Conservation (phyloP, 2,113 vertebrate genomes). For the Sylvilagus bachmani region DNA sequence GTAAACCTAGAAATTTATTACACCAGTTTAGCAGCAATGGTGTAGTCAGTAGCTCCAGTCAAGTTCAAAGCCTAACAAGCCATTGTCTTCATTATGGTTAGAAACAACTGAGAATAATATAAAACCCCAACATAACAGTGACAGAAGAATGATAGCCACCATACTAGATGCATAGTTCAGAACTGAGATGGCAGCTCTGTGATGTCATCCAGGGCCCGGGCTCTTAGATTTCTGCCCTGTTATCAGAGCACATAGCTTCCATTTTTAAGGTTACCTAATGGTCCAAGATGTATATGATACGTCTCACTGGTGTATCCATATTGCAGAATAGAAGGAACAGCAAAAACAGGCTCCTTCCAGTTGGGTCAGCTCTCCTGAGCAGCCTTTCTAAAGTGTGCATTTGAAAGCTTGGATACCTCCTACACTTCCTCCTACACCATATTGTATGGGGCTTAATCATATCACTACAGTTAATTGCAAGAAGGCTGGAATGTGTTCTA, state of each 20-base stretch:
- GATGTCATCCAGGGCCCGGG: neutral
- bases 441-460: conserved; percentile 44
- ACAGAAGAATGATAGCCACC: neutral
- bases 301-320: neutral
- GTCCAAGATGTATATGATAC: conserved; percentile 26
- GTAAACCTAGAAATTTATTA: conserved; percentile 47
- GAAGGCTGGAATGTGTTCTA: neutral
- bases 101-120: conserved; percentile 34
- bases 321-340: neutral
- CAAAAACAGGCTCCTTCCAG: neutral
- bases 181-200: neutral
- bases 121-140: neutral
- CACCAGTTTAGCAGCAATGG: neutral
- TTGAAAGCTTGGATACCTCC: neutral
- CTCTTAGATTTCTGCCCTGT: neutral
- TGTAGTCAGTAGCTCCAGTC: neutral
- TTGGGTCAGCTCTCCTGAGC: neutral
- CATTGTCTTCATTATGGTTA: conserved; percentile 21
- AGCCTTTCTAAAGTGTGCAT: neutral
- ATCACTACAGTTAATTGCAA: conserved; percentile 11
- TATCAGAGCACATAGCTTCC: neutral
- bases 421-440: neutral
- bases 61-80: conserved; percentile 6
- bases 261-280: neutral
- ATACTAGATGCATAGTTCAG: neutral